Evolutionary conservation across 2,888 invertebrate genomes (phyloP), one percentile per base, ranked within the genome.

Genomic region (Drosophila acutilabella): DNA sequence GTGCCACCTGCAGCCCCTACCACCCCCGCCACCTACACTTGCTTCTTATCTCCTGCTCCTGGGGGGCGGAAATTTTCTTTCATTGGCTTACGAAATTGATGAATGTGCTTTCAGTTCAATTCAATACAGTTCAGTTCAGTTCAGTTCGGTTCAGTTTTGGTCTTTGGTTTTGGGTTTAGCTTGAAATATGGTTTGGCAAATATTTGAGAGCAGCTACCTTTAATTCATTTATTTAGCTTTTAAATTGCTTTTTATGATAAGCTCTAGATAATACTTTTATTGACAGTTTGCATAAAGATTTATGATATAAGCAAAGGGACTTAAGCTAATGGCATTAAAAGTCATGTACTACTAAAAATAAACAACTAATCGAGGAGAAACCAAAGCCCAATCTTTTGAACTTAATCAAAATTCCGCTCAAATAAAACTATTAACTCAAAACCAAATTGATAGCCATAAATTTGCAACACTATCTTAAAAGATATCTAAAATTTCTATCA

Each of bases 141-240:
- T 53, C 38, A 7, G 7, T 26, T 26, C 7, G 26, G 26, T 26
- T 30, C 30, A 18, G 58, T 36, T 36, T 30, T 30, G 1, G 30
- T 16, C 13, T 16, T 20, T 38, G 36, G 45, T 13, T 13, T 52
- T 48, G 57, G 41, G 41, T 60, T 36, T 38, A 45, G 33, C 48
- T 50, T 60, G 53, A 76, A 58, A 71, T 56, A 73, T 66, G 64
- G 58, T 18, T 40, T 18, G 64, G 60, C 81, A 66, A 81, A 71
- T 68, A 66, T 53, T 62, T 47, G 42, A 57, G 33, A 14, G 18
- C 45, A 57, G 53, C 78, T 36, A 42, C 47, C 58, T 30, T 48
- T 78, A 74, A 76, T 88, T 86, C 77, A 85, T 75, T 81, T 30
- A 69, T 74, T 67, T 71, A 57, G 68, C 81, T 66, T 64, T 81